phyloP scores from a whole-genome alignment of 1,140 invertebrate genomes.

The Stenopsyche tienmushanensis region DNA sequence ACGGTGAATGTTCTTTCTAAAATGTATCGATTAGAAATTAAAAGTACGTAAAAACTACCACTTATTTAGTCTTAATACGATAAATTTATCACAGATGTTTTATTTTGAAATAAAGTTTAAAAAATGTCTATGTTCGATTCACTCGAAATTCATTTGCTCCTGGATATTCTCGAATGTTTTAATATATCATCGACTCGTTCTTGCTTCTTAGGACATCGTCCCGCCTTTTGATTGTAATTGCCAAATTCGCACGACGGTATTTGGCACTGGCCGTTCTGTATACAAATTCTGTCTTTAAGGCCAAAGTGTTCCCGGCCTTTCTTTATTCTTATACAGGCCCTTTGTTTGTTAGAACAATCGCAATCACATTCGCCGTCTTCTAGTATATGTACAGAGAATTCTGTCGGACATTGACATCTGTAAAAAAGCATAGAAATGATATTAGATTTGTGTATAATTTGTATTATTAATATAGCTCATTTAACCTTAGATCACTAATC shows the following conservation, averaged over 20 bases:
- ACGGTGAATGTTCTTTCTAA: too few relatives aligned
- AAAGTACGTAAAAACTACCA: too few relatives aligned
- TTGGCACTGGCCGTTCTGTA: slow-evolving; percentile 64
- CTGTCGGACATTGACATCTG: slow-evolving; percentile 73
- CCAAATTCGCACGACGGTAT: slow-evolving; percentile 70
- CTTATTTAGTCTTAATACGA: slow-evolving; percentile 17
- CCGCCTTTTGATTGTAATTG: slow-evolving; percentile 60
- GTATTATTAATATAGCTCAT: neutral
- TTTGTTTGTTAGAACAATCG: slow-evolving; percentile 66
- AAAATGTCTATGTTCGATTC: slow-evolving; percentile 1
- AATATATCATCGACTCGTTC: slow-evolving; percentile 28
- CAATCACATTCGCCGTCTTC: slow-evolving; percentile 64
- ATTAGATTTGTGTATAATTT: slow-evolving; percentile 1
- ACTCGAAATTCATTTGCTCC: neutral
- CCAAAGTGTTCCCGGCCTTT: slow-evolving; percentile 70
- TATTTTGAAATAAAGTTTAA: slow-evolving; percentile 5
- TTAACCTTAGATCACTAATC: too few relatives aligned
- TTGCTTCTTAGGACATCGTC: slow-evolving; percentile 61
- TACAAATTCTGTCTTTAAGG: slow-evolving; percentile 67
- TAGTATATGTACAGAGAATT: slow-evolving; percentile 62
- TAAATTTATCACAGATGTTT: slow-evolving; percentile 26
- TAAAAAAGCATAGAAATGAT: slow-evolving; percentile 28
- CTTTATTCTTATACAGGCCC: slow-evolving; percentile 66
- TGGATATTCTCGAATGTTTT: slow-evolving; percentile 22
- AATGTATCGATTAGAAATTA: too few relatives aligned